phyloP scores from a whole-genome alignment of 2,797 vertebrate genomes.

The Pipistrellus pygmaeus region DNA sequence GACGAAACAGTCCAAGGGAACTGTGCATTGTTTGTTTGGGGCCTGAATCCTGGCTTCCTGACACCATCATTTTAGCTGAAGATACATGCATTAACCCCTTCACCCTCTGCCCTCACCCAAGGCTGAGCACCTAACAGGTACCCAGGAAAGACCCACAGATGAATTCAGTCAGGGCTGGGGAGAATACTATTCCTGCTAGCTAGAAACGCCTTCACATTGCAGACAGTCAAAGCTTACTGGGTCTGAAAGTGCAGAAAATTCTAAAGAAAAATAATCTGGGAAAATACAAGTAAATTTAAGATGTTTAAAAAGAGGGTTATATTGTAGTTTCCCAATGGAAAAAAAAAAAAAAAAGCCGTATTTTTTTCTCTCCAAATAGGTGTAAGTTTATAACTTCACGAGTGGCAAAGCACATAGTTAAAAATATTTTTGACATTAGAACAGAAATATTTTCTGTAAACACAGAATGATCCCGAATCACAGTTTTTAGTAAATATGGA shows the following conservation, averaged over 20 bases:
- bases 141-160: neutral
- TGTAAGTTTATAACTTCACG: neutral
- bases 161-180: neutral
- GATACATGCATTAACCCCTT: neutral
- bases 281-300: neutral
- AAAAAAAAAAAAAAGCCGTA: neutral
- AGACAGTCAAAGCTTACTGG: neutral
- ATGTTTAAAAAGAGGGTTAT: neutral
- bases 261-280: neutral
- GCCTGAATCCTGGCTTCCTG: neutral
- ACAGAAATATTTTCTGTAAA: constrained; percentile 28
- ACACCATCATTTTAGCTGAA: neutral
- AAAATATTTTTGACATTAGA: neutral
- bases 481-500: neutral
- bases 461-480: neutral
- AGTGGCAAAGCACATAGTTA: neutral
- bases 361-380: neutral
- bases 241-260: neutral
- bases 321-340: neutral
- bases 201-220: neutral
- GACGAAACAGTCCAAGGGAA: neutral
- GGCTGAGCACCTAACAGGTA: neutral
- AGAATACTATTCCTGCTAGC: neutral
- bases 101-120: neutral
- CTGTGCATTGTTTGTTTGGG: neutral